These are phyloP conservation scores for Philhelius pedissequus DNA, from an alignment of 2,888 invertebrate species.

Conservation along the genomic window DNA sequence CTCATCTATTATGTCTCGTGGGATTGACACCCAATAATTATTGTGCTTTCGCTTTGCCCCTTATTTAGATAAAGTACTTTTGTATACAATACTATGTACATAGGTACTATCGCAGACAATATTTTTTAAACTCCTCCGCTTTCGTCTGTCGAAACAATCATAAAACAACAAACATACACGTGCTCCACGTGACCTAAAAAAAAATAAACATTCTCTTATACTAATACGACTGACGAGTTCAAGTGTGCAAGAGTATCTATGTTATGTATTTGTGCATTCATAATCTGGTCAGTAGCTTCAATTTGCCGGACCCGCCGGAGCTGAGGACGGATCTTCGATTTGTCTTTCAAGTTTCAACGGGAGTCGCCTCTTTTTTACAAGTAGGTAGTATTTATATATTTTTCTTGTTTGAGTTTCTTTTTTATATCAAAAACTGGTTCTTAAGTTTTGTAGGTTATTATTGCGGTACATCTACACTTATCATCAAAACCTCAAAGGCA, in stretches of 20 bases:
- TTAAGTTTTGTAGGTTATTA: conserved; percentile 60
- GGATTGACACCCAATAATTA: too few relatives aligned
- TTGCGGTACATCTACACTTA: conserved; percentile 47
- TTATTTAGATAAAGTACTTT: too few relatives aligned
- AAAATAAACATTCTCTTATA: neutral
- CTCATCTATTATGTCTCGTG: too few relatives aligned
- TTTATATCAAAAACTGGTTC: conserved; percentile 39
- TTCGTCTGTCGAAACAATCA: neutral
- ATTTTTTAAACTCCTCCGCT: neutral
- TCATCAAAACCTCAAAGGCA: neutral
- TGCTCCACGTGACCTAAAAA: conserved; percentile 64
- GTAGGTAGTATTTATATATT: neutral
- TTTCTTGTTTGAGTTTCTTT: too few relatives aligned
- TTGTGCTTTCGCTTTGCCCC: too few relatives aligned
- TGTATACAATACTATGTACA: too few relatives aligned
- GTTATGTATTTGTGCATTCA: conserved; percentile 42
- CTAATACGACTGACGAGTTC: neutral
- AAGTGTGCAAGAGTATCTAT: neutral
- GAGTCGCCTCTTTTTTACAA: conserved; percentile 16
- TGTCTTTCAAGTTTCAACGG: conserved; percentile 30
- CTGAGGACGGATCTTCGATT: conserved; percentile 24
- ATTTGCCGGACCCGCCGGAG: conserved; percentile 32
- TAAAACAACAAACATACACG: conserved; percentile 41
- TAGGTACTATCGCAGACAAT: too few relatives aligned
- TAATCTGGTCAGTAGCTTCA: conserved; percentile 32